Conservation (phyloP, 1,140 invertebrate species). For the Bombus superbus region DNA sequence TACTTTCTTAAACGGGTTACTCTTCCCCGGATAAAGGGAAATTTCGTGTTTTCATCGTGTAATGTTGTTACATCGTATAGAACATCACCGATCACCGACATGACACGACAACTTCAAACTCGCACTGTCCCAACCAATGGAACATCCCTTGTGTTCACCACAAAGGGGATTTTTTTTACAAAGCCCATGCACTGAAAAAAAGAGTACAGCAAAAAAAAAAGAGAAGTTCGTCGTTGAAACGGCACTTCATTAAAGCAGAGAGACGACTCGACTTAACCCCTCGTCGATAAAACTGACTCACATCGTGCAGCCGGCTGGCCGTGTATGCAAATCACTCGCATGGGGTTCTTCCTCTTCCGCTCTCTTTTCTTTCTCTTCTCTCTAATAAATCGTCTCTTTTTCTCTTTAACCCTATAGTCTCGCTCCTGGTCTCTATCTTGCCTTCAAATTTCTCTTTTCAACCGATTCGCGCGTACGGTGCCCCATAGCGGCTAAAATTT, state of each 20-base stretch:
- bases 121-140: neutral
- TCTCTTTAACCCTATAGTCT: neutral
- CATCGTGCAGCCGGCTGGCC: constrained; percentile 73
- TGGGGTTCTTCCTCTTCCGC: constrained; percentile 70
- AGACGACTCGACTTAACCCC: constrained; percentile 70
- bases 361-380: constrained; percentile 42
- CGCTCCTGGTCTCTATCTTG: neutral
- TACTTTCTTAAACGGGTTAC: neutral
- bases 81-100: neutral
- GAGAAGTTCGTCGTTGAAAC: constrained; percentile 26
- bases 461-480: neutral
- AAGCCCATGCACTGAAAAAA: neutral
- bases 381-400: neutral
- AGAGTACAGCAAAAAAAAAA: neutral
- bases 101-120: constrained; percentile 9
- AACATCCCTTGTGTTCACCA: neutral
- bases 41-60: neutral
- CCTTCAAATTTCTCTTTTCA: neutral
- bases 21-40: neutral
- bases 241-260: constrained; percentile 67
- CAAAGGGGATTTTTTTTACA: neutral
- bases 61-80: neutral
- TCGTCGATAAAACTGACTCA: constrained; percentile 73
- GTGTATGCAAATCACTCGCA: constrained; percentile 78
- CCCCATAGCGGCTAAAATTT: constrained; percentile 37